A percentile compares a stretch with the other conserved stretches of the same genome.
phyloP scores from a whole-genome alignment of 2,113 vertebrate species.

The Elaphurus davidianus region DNA sequence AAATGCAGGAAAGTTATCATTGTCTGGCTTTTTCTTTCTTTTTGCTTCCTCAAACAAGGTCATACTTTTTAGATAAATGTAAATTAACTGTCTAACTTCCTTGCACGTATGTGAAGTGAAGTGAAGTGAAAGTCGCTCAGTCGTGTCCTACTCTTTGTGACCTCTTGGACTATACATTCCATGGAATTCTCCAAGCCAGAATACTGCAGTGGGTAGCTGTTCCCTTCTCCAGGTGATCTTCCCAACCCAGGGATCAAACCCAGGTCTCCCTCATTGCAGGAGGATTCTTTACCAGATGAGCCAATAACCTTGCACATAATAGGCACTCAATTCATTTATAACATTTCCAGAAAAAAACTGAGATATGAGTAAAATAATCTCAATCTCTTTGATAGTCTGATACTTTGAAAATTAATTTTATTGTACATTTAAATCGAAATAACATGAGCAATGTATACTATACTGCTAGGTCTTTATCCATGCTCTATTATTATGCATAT shows the following conservation, averaged over 20 bases:
- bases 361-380: not conserved
- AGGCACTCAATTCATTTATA: slow-evolving; percentile 15
- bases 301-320: not conserved
- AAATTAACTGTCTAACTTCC: not conserved
- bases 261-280: not conserved
- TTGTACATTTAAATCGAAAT: not conserved
- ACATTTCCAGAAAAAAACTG: not conserved
- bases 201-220: not conserved
- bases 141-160: not conserved
- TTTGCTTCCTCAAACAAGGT: not conserved
- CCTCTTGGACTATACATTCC: not conserved
- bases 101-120: not conserved
- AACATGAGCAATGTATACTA: not conserved
- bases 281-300: not conserved
- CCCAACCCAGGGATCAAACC: not conserved
- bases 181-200: not conserved
- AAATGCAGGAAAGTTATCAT: not conserved
- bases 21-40: not conserved
- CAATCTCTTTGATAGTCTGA: not conserved
- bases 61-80: not conserved
- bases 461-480: not conserved
- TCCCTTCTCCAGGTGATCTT: not conserved
- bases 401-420: not conserved
- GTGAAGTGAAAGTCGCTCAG: not conserved
- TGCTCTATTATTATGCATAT: not conserved